Conservation (phyloP, 1,140 invertebrate species). For the Achroia grisella region DNA sequence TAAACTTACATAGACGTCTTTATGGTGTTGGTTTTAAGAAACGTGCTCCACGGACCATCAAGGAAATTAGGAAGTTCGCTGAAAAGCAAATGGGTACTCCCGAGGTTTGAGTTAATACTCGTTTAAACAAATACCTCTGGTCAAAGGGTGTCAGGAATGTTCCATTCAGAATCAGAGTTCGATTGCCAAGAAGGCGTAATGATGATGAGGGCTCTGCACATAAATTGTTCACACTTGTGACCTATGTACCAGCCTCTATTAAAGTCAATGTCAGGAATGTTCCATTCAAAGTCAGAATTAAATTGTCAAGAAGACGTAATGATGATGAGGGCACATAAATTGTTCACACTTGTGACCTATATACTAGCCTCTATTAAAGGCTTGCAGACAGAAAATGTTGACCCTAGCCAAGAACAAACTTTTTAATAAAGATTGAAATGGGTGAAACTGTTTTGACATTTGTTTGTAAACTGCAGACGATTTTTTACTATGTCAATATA, state of each 20-base stretch:
- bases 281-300: slow-evolving; percentile 90
- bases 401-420: slow-evolving; percentile 89
- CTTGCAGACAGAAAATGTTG: slow-evolving; percentile 95
- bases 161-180: slow-evolving; percentile 90
- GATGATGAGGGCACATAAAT: slow-evolving; percentile 99
- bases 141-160: slow-evolving; percentile 97
- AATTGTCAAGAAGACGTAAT: slow-evolving; percentile 95
- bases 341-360: slow-evolving; percentile 98
- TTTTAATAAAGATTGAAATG: slow-evolving; percentile 53
- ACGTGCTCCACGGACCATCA: slow-evolving; percentile 96
- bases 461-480: too few relatives aligned
- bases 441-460: too few relatives aligned
- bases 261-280: slow-evolving; percentile 95
- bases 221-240: slow-evolving; percentile 98
- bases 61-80: slow-evolving; percentile 98
- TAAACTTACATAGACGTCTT: slow-evolving; percentile 97
- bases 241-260: slow-evolving; percentile 96
- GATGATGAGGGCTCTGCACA: slow-evolving; percentile 99
- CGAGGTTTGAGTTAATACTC: slow-evolving; percentile 97
- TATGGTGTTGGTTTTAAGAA: slow-evolving; percentile 98
- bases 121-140: slow-evolving; percentile 98
- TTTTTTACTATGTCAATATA: too few relatives aligned
- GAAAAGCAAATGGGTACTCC: slow-evolving; percentile 98
- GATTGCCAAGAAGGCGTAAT: slow-evolving; percentile 95
- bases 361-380: slow-evolving; percentile 96